These are phyloP conservation scores for Anorthoa munda DNA, from an alignment of 2,888 invertebrate genomes.

Conservation along the genomic window DNA sequence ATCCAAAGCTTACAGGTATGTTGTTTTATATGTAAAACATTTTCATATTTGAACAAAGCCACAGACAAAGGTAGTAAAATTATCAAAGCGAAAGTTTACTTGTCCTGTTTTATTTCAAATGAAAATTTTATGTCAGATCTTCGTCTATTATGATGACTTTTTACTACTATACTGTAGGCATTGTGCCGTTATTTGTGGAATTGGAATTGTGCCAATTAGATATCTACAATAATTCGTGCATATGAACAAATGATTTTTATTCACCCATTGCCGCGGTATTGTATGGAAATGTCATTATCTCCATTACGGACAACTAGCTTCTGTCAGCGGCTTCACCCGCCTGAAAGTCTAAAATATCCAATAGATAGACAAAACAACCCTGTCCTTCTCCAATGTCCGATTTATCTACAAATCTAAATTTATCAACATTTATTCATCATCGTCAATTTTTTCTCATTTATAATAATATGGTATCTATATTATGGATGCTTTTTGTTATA, in stretches of 20 bases:
- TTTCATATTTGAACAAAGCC: constrained; percentile 19
- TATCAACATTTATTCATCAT: no score
- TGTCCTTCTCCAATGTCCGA: no score
- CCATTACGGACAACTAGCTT: background rate
- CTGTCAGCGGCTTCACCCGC: no score
- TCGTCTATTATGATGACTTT: constrained; percentile 54
- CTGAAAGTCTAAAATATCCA: no score
- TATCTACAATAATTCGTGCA: constrained; percentile 52
- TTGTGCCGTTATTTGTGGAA: constrained; percentile 60
- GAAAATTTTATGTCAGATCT: constrained; percentile 51
- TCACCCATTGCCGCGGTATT: constrained; percentile 12
- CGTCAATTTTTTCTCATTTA: no score
- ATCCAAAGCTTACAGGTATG: background rate
- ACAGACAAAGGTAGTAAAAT: constrained; percentile 1
- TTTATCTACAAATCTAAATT: no score
- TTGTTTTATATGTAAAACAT: background rate
- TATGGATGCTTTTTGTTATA: background rate
- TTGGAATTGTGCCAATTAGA: constrained; percentile 64
- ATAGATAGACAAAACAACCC: no score
- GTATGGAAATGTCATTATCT: constrained; percentile 19
- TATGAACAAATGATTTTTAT: constrained; percentile 48
- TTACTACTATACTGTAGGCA: constrained; percentile 63
- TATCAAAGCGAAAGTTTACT: constrained; percentile 8
- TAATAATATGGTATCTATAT: background rate
- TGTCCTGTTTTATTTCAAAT: constrained; percentile 30